Evolutionary conservation across 1,140 invertebrate genomes (phyloP), one percentile per base, ranked within the genome.

Genomic region (Heliothis virescens): DNA sequence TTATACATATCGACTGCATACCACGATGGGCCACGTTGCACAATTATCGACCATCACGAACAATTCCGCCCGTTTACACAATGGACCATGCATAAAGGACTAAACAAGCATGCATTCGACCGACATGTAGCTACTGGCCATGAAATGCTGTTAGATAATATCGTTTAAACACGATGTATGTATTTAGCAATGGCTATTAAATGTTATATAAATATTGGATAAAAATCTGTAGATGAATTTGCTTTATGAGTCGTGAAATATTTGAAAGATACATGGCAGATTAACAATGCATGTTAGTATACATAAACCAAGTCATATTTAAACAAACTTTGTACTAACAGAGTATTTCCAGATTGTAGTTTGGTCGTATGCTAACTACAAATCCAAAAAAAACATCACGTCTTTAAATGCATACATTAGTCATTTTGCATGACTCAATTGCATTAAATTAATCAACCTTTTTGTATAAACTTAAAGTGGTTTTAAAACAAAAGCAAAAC

Each of bases 121-220:
- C 57, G 41, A 75, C 41, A 76, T 53, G n/a, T 34, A n/a, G 67
- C 67, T 71, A 76, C 59, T 65, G 74, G 15, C 74, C 74, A 34
- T 76, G 74, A 76, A 65, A 75, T 29, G 13, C 15, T 52, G 29
- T 76, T 65, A 52, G 29, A 76, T 76, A 76, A 76, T 65, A n/a
- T 34, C 53, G 52, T 71, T 34, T 53, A 16, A 16, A 41, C 63
- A 16, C 34, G n/a, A 16, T 57, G 53, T 18, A 3, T n/a, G 21
- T 29, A 47, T 63, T 63, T 63, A 16, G 62, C 63, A 65, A 65
- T 48, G 41, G 12, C 41, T 34, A 48, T 16, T 47, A 65, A 18
- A 0, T 48, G 63, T 67, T 67, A 67, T 48, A 67, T 67, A 67
- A 67, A 16, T 12, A 67, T 48, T 47, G 57, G 21, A 47, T 63